Conservation (phyloP, 2,888 invertebrate genomes). For the Petrophora chlorosata region DNA sequence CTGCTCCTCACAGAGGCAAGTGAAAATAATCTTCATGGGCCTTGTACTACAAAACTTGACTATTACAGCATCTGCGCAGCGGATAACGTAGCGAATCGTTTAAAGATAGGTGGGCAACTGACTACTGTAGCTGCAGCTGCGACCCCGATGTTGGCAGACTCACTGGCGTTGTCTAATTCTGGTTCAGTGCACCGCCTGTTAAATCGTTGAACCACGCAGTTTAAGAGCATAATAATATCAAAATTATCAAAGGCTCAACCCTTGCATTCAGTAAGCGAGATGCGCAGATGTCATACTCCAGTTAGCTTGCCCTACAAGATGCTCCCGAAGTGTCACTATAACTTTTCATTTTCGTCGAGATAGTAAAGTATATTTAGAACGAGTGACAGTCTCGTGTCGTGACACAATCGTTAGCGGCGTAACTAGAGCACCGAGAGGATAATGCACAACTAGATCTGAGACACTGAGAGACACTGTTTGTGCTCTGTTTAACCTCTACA, state of each 20-base stretch:
- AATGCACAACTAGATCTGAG: conserved; percentile 53
- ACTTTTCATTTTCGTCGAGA: conserved; percentile 18
- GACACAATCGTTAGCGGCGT: conserved; percentile 53
- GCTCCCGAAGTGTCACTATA: conserved; percentile 17
- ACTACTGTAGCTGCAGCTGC: conserved; percentile 10
- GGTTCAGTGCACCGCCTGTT: conserved; percentile 13
- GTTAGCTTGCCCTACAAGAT: conserved; percentile 4
- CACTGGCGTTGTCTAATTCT: conserved; percentile 7
- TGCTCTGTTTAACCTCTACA: conserved; percentile 72
- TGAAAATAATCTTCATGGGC: conserved; percentile 10
- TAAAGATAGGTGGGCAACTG: neutral
- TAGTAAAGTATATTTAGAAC: conserved; percentile 25
- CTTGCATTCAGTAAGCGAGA: too few species aligned
- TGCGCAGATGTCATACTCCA: too few species aligned
- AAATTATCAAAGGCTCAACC: too few species aligned
- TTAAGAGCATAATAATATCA: too few species aligned
- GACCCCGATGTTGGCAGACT: conserved; percentile 17
- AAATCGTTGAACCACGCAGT: too few species aligned
- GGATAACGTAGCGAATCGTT: neutral
- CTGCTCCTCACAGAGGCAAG: conserved; percentile 3
- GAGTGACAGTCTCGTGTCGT: conserved; percentile 36
- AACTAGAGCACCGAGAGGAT: conserved; percentile 66
- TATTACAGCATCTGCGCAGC: conserved; percentile 8
- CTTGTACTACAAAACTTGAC: conserved; percentile 20
- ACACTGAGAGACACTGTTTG: conserved; percentile 50